Evolutionary conservation across 1,140 invertebrate genomes (phyloP), one percentile per base, ranked within the genome.

Genomic region (Babylonia areolata): DNA sequence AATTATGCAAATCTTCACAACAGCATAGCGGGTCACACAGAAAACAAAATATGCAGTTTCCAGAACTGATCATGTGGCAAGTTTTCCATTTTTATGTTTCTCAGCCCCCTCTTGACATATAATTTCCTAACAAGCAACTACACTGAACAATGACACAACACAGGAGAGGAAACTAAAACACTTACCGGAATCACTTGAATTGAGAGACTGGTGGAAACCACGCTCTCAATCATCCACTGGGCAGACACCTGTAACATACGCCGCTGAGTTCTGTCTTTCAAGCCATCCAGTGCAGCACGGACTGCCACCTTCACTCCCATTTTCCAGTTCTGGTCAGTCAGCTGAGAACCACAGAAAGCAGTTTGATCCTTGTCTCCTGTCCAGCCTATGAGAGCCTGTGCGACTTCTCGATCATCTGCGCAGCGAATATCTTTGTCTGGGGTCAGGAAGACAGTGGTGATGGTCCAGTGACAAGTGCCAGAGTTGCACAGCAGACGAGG

Each of bases 401-500:
- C 54, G 17, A 91, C 46, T 1, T 79, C 40, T 3, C 82, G 20
- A 33, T 85, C 87, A 83, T 88, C 86, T 15, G 88, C 82, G 83
- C 91, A 92, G 46, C 86, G 85, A 39, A 88, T 33, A 0, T 87
- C 79, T 35, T 54, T 35, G 31, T 85, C 80, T 12, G 81, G 35
- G 20, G 78, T 23, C 1, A 35, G 20, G 46, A 87, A 85, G 20
- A 85, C 1, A 0, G 75, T 81, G 58, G 37, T 73, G 23, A 86
- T 58, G 39, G 15, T 37, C 31, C 80, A 78, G 33, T 71, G 40
- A 84, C 90, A 91, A 31, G 71, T n/a, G 42, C 80, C 23, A 42
- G 20, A 37, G 31, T 73, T 37, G 87, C 91, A 92, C 81, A 90
- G 87, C 1, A 92, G 64, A 71, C 87, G 86, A 39, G 90, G 91